Conservation (phyloP, 2,888 invertebrate genomes). For the Monopis laevigella region DNA sequence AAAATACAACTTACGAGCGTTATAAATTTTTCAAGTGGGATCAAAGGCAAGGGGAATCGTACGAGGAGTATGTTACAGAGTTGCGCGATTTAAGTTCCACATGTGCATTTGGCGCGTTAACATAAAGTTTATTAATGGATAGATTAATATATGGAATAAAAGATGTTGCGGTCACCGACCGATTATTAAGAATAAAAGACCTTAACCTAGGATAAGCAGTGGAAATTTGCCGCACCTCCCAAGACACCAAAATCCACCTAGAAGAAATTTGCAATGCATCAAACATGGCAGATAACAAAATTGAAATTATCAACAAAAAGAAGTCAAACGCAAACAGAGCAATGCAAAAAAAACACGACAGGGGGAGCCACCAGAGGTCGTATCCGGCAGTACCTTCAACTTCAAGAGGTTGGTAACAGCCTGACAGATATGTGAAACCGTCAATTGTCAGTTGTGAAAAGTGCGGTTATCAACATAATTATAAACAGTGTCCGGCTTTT, state of each 20-base stretch:
- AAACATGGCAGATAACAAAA: neutral
- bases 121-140: conserved; percentile 16
- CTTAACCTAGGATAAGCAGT: conserved; percentile 16
- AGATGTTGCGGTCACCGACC: conserved; percentile 12
- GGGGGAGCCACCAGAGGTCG: neutral
- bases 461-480: neutral
- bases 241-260: conserved; percentile 14
- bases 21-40: conserved; percentile 13
- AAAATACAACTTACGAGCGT: conserved; percentile 3
- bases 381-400: neutral
- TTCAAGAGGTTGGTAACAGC: neutral
- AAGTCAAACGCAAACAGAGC: neutral
- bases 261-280: neutral
- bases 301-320: neutral
- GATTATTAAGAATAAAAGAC: conserved; percentile 16
- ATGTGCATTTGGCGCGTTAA: conserved; percentile 17
- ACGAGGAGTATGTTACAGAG: conserved; percentile 15
- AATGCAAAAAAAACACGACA: neutral
- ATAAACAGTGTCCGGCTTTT: neutral
- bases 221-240: conserved; percentile 16
- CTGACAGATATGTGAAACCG: too few species aligned
- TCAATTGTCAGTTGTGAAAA: neutral
- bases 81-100: conserved; percentile 13
- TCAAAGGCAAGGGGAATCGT: conserved; percentile 4
- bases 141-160: conserved; percentile 17